These are phyloP conservation scores for Chunga burmeisteri DNA, from an alignment of 2,113 vertebrate species.

Conservation along the genomic window DNA sequence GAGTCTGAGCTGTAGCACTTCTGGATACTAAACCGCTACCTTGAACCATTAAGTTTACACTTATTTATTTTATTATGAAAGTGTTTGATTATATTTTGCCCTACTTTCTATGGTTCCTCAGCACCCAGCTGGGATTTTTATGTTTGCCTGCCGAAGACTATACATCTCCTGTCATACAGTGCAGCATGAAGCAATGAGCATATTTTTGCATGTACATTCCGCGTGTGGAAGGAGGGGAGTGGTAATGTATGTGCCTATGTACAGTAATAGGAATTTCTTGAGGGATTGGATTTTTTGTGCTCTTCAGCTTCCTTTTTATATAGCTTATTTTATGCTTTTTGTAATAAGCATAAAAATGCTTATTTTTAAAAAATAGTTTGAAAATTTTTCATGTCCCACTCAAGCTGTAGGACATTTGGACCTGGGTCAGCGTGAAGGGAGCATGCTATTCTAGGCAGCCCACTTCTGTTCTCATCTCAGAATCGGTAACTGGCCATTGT, in stretches of 20 bases:
- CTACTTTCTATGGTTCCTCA: neutral
- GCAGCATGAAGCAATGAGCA: neutral
- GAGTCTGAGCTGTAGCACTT: neutral
- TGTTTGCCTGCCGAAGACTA: neutral
- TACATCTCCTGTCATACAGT: neutral
- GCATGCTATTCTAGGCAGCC: neutral
- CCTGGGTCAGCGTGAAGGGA: neutral
- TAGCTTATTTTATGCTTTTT: neutral
- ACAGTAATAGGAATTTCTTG: neutral
- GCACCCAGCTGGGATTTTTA: neutral
- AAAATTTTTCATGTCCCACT: neutral
- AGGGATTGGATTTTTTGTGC: neutral
- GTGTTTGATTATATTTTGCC: slow-evolving; percentile 1
- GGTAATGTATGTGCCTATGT: neutral
- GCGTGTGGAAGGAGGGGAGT: neutral
- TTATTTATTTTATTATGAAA: slow-evolving; percentile 1
- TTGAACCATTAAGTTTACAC: neutral
- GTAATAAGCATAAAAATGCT: neutral
- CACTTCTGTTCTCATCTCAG: neutral
- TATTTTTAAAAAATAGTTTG: neutral
- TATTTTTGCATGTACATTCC: neutral
- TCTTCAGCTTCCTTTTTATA: neutral
- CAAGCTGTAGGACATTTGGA: neutral
- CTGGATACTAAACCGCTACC: neutral
- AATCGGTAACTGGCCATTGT: neutral